Evolutionary conservation across 1,140 invertebrate genomes (phyloP).

Genomic region (Hesperophylax magnus): DNA sequence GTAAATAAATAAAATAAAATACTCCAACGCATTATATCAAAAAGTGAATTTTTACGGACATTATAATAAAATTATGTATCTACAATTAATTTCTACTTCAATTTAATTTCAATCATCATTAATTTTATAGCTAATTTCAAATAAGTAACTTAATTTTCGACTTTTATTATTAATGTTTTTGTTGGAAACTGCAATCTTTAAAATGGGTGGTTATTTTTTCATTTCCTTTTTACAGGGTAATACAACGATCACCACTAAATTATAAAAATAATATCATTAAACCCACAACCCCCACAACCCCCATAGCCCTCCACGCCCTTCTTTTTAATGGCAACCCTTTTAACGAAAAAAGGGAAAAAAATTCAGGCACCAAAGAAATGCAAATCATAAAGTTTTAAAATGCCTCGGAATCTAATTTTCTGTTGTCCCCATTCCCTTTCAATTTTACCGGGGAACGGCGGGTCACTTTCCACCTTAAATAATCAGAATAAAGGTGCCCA

Average conservation of each 20-base stretch:
- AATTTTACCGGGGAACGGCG: neutral
- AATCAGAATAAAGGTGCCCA: conserved; percentile 8
- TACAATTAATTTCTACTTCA: too few relatives aligned
- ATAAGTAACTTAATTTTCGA: too few relatives aligned
- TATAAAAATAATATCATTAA: conserved; percentile 24
- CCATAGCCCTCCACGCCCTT: conserved; percentile 36
- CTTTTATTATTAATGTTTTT: too few relatives aligned
- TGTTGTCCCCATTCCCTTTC: conserved; percentile 42
- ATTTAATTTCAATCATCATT: too few relatives aligned
- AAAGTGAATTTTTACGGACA: too few relatives aligned
- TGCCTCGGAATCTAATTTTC: conserved; percentile 55
- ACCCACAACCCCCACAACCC: conserved; percentile 17
- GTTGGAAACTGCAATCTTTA: too few relatives aligned
- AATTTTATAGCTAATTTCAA: too few relatives aligned
- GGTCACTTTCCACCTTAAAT: conserved; percentile 31
- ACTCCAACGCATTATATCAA: too few relatives aligned
- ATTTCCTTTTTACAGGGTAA: neutral
- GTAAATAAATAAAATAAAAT: too few relatives aligned
- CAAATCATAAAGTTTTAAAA: conserved; percentile 58
- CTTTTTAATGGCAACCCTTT: conserved; percentile 56
- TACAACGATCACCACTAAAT: conserved; percentile 6
- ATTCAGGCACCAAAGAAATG: conserved; percentile 53
- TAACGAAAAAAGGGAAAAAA: conserved; percentile 53
- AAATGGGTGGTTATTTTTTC: neutral
- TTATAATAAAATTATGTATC: too few relatives aligned